These are phyloP conservation scores for Eupithecia subumbrata DNA, from an alignment of 2,888 invertebrate species.

Conservation along the genomic window DNA sequence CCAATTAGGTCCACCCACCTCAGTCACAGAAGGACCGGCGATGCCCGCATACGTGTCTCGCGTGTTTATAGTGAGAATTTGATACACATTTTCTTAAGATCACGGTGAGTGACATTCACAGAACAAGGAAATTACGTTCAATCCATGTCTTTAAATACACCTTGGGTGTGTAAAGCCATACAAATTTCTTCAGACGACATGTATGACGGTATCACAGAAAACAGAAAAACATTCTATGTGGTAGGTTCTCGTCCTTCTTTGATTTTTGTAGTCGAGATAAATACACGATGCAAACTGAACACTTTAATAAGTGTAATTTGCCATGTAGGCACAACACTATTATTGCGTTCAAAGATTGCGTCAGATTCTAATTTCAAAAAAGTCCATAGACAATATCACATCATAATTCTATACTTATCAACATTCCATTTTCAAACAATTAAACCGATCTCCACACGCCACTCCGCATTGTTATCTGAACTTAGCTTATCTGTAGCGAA, in stretches of 20 bases:
- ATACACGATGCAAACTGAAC: background rate
- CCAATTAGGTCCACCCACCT: too few relatives aligned
- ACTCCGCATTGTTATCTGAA: constrained; percentile 36
- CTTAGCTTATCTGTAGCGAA: constrained; percentile 56
- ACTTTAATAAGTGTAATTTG: background rate
- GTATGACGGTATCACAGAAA: too few relatives aligned
- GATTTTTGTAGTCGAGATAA: too few relatives aligned
- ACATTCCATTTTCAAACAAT: constrained; percentile 33
- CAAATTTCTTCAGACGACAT: too few relatives aligned
- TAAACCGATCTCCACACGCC: constrained; percentile 33
- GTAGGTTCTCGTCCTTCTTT: too few relatives aligned
- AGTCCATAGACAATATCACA: constrained; percentile 7
- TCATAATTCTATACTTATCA: constrained; percentile 29
- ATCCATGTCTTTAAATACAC: too few relatives aligned
- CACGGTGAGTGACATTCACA: background rate
- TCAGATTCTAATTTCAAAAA: constrained; percentile 5
- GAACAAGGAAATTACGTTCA: background rate
- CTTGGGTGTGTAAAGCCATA: too few relatives aligned
- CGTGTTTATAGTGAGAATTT: too few relatives aligned
- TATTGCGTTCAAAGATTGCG: background rate
- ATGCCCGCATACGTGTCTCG: too few relatives aligned
- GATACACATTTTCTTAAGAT: too few relatives aligned
- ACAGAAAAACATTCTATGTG: too few relatives aligned
- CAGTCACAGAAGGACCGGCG: too few relatives aligned
- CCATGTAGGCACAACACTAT: background rate